Base-by-base conservation (phyloP, 2,797 vertebrate species). In the Coregonus suidteri region DNA sequence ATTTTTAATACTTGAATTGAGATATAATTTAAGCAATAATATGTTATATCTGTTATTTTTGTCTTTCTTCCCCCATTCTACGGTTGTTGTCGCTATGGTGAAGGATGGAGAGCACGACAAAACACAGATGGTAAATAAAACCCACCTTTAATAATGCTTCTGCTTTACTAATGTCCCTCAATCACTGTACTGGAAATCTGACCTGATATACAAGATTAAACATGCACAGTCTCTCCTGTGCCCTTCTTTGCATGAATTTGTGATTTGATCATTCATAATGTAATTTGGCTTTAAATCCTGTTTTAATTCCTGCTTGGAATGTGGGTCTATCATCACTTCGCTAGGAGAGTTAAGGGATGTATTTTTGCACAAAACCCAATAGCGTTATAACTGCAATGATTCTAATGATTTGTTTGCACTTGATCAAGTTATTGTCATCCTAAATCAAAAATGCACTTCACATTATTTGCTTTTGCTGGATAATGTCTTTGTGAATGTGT, bases 51-150 rank as follows among this genome's bases (percentile, higher is more conserved):
- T 90, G 83, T 91, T 82, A 86, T 91, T 92, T 81, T 91, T 94
- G 87, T 94, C 92, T 91, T 86, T 93, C 34, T 85, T 90, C 37
- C 25, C 72, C 89, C 86, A 88, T 92, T 90, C 88, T 91, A 85
- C 70, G 92, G 87, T 92, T 88, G 80, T 91, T 93, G 89, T 93
- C 86, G 90, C 85, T 90, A 83, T 93, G 93, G 80, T 92, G 94
- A 94, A 95, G 94, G 94, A 93, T 95, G 94, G 94, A 93, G 94
- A 93, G 93, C 94, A 78, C 91, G 93, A 79, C 94, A 95, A 94
- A 95, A 94, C 93, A 91, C 93, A 83, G 93, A 95, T 93, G 94
- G 93, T 95, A 95, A 95, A 94, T 94, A 94, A 93, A 91, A 75
- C 77, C 83, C 91, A 87, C 87, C 93, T 94, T 84, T 92, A 89